These are phyloP conservation scores for Dione vanillae DNA, from an alignment of 2,888 invertebrate genomes.

Conservation along the genomic window DNA sequence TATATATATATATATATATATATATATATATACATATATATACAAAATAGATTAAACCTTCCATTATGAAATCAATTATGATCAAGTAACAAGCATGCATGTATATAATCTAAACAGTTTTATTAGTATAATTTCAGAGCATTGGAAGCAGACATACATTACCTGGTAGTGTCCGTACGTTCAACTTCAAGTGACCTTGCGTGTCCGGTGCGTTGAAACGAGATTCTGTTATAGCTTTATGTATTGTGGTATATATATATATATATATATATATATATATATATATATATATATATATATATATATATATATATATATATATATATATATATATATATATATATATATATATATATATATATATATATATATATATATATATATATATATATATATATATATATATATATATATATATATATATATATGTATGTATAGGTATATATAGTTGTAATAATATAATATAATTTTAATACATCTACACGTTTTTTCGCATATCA, in stretches of 20 bases:
- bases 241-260: neutral
- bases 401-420: too few species aligned
- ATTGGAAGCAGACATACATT: constrained; percentile 10
- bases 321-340: too few species aligned
- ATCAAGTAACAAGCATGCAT: neutral
- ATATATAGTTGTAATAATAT: too few species aligned
- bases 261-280: neutral
- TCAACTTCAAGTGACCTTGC: constrained; percentile 51
- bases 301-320: neutral
- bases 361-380: too few species aligned
- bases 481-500: too few species aligned
- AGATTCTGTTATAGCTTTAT: constrained; percentile 12
- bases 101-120: constrained; percentile 1
- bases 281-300: constrained; percentile 2
- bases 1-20: too few species aligned
- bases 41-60: neutral
- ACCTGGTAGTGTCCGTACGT: constrained; percentile 44
- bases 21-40: neutral
- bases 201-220: constrained; percentile 41
- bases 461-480: too few species aligned
- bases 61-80: neutral
- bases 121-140: constrained; percentile 17
- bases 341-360: too few species aligned
- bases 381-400: too few species aligned
- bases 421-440: too few species aligned